A percentile compares a stretch with the other conserved stretches of the same genome.
Evolutionary conservation across 2,113 vertebrate species (phyloP).

Genomic region (Saguinus midas): DNA sequence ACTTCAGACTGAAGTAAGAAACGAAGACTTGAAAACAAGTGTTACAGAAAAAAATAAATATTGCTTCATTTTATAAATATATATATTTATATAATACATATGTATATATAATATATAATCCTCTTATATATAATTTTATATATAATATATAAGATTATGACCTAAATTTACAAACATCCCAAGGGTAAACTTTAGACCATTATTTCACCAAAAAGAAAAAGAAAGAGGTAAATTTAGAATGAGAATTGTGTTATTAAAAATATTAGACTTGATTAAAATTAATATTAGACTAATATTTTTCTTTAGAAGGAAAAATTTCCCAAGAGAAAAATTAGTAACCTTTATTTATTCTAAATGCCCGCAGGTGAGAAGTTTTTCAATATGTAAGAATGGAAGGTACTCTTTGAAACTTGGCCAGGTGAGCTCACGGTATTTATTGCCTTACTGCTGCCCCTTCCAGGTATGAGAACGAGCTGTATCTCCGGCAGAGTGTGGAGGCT

Average conservation of each 20-base stretch:
- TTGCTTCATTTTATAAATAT: too few relatives aligned
- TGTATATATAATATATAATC: too few relatives aligned
- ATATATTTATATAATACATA: too few relatives aligned
- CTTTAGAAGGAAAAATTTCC: not conserved
- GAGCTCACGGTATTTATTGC: too few relatives aligned
- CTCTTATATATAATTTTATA: too few relatives aligned
- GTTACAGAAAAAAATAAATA: not conserved
- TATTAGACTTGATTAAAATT: not conserved
- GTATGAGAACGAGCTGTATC: conserved; percentile 78
- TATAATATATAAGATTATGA: not conserved
- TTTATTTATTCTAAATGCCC: not conserved
- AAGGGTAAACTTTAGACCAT: not conserved
- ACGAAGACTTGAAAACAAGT: not conserved
- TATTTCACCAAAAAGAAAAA: not conserved
- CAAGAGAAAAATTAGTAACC: not conserved
- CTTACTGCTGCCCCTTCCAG: conserved; percentile 32
- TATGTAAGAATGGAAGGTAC: not conserved
- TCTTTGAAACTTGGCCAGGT: accelerated
- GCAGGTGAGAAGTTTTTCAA: not conserved
- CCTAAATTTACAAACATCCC: not conserved
- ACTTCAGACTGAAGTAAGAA: conserved; percentile 92
- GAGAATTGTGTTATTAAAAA: not conserved
- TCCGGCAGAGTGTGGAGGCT: conserved; percentile 72
- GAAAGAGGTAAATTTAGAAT: not conserved
- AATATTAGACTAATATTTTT: not conserved